phyloP scores from a whole-genome alignment of 2,888 invertebrate genomes.

The Lycophotia porphyrea region DNA sequence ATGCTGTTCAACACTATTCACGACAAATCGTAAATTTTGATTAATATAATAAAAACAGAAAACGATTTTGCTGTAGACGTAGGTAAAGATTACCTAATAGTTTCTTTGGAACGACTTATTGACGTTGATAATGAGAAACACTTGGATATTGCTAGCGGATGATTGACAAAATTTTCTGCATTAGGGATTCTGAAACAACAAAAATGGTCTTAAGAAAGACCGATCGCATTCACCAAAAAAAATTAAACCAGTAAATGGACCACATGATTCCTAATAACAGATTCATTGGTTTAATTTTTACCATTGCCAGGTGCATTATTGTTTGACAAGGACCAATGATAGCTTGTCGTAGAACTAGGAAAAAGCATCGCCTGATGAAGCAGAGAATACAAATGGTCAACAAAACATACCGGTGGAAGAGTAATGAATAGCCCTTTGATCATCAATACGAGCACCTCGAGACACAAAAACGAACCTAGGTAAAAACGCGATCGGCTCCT shows the following conservation, averaged over 20 bases:
- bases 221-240: background rate
- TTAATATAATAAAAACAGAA: constrained; percentile 28
- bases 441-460: background rate
- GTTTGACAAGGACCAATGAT: background rate
- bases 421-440: background rate
- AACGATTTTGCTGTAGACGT: constrained; percentile 11
- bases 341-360: background rate
- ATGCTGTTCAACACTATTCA: constrained; percentile 42
- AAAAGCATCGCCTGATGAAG: background rate
- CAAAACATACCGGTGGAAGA: background rate
- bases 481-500: background rate
- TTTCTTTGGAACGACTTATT: background rate
- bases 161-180: background rate
- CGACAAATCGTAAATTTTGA: constrained; percentile 43
- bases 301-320: background rate
- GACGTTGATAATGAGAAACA: background rate
- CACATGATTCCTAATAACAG: background rate
- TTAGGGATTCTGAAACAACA: background rate
- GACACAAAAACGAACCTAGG: no score
- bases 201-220: background rate
- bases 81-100: background rate
- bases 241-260: background rate
- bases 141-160: background rate
- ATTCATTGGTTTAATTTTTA: background rate
- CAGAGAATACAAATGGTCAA: background rate